phyloP scores from a whole-genome alignment of 2,888 invertebrate genomes.

The Heliconius erato region DNA sequence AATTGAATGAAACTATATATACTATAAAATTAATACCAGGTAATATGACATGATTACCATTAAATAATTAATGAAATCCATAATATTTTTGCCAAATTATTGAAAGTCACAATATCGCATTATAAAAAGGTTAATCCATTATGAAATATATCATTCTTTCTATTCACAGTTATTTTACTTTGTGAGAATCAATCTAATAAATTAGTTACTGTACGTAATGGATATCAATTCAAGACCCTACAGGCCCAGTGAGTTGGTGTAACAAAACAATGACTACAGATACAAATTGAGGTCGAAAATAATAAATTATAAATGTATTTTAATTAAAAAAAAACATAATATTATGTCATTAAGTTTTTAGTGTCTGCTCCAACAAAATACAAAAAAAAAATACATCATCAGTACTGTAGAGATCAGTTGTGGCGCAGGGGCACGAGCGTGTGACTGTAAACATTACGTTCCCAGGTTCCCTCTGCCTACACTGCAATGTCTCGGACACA shows the following conservation, averaged over 20 bases:
- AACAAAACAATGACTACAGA: not conserved
- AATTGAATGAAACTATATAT: no score
- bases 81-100: not conserved
- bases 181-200: constrained; percentile 6
- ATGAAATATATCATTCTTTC: constrained; percentile 6
- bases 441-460: not conserved
- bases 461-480: not conserved
- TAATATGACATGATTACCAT: not conserved
- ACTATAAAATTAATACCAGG: no score
- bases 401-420: no score
- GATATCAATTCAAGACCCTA: not conserved
- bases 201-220: constrained; percentile 10
- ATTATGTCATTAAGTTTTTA: no score
- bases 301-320: no score
- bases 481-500: not conserved
- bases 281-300: not conserved
- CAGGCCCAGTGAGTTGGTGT: not conserved
- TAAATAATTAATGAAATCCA: not conserved
- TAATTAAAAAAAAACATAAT: no score
- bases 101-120: not conserved
- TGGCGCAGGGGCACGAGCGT: no score
- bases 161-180: not conserved
- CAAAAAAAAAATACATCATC: no score
- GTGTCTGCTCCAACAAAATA: no score
- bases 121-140: constrained; percentile 16